Percentiles rank a stretch among this genome's conserved stretches.
Conservation (phyloP, 1,140 invertebrate species). For the Pissodes strobi region DNA sequence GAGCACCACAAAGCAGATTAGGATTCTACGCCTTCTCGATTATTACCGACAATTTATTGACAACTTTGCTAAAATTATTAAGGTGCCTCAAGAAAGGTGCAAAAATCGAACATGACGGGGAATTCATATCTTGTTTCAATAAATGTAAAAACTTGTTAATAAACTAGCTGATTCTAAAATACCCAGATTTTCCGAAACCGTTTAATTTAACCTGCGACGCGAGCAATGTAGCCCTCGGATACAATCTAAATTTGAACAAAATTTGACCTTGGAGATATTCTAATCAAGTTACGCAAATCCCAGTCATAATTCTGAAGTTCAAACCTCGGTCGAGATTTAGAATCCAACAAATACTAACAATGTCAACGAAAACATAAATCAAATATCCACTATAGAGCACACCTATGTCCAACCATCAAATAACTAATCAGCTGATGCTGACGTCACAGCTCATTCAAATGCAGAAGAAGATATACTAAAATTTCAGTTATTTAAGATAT, state of each 20-base stretch:
- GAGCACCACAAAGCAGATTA: constrained; percentile 36
- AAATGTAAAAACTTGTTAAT: too few relatives aligned
- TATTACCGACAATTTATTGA: constrained; percentile 31
- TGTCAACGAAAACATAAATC: too few relatives aligned
- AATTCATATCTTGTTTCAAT: too few relatives aligned
- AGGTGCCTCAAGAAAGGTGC: too few relatives aligned
- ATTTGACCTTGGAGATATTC: background rate
- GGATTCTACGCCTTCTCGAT: too few relatives aligned
- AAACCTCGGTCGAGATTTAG: background rate
- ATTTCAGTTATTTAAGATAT: too few relatives aligned
- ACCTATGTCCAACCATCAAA: too few relatives aligned
- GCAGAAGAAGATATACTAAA: constrained; percentile 1
- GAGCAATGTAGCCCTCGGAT: too few relatives aligned
- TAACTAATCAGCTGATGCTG: background rate
- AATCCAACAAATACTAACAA: too few relatives aligned
- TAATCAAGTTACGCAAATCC: background rate
- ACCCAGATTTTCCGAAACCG: constrained; percentile 46
- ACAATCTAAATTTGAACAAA: constrained; percentile 39
- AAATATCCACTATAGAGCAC: too few relatives aligned
- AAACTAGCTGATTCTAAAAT: constrained; percentile 47
- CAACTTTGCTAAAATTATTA: too few relatives aligned
- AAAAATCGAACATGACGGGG: too few relatives aligned
- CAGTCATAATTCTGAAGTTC: background rate
- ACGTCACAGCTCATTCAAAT: constrained; percentile 3
- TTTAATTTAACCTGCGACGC: constrained; percentile 50